Evolutionary conservation across 2,113 vertebrate species (phyloP).

Genomic region (Tragelaphus strepsiceros): DNA sequence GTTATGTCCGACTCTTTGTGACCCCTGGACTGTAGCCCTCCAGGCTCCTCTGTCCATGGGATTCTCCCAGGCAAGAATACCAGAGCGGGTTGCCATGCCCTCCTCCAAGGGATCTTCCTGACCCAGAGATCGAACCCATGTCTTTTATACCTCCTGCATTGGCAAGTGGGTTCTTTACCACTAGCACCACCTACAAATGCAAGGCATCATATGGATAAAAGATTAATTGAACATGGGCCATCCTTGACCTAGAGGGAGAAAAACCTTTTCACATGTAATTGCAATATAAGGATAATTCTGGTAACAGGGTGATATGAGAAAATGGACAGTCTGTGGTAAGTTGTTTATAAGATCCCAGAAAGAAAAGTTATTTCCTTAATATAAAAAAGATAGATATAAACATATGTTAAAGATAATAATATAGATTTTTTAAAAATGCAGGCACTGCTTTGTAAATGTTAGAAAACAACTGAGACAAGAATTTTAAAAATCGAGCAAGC

Average conservation of each 20-base stretch:
- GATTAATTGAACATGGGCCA: neutral
- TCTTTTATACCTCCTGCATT: neutral
- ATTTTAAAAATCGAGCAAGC: neutral
- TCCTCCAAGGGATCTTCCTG: neutral
- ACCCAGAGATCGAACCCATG: neutral
- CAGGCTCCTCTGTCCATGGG: neutral
- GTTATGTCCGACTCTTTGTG: neutral
- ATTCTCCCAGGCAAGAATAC: neutral
- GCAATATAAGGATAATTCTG: neutral
- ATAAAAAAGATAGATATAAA: constrained; percentile 20
- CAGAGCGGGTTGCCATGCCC: neutral
- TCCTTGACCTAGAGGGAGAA: neutral
- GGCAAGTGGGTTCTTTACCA: neutral
- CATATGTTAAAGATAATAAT: neutral
- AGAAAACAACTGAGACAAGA: neutral
- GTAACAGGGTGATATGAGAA: neutral
- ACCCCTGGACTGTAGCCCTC: neutral
- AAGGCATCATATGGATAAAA: neutral
- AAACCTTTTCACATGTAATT: neutral
- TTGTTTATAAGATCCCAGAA: neutral
- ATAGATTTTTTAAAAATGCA: neutral
- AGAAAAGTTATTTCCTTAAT: neutral
- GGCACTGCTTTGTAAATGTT: neutral
- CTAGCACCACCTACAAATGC: neutral
- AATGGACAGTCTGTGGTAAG: neutral